These are phyloP conservation scores for Shargacucullia verbasci DNA, from an alignment of 2,888 invertebrate genomes.

Conservation along the genomic window DNA sequence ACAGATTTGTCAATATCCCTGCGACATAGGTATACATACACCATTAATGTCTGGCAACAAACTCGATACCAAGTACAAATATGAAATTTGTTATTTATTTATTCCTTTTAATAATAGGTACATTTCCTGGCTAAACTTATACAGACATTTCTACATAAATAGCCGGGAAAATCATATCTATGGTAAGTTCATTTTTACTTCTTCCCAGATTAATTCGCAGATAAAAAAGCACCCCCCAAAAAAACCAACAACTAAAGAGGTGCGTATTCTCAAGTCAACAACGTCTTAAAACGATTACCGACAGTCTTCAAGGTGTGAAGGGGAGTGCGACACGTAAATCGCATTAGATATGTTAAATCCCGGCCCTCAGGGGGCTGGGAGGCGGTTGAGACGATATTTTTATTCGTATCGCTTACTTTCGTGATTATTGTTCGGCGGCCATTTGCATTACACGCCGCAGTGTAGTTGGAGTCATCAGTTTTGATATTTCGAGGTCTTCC, in stretches of 20 bases:
- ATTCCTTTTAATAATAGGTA: no score
- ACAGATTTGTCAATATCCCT: no score
- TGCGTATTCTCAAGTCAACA: slow-evolving; percentile 73
- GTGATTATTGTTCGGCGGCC: slow-evolving; percentile 85
- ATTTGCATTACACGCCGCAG: slow-evolving; percentile 80
- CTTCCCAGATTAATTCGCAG: slow-evolving; percentile 50
- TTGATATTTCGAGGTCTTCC: slow-evolving; percentile 61
- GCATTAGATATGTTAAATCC: slow-evolving; percentile 88
- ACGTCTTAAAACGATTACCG: slow-evolving; percentile 87
- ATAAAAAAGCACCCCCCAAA: slow-evolving; percentile 57
- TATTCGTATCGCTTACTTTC: slow-evolving; percentile 88
- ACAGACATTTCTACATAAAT: slow-evolving; percentile 1
- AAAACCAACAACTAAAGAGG: slow-evolving; percentile 63
- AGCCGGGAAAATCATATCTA: slow-evolving; percentile 7
- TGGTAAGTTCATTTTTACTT: slow-evolving; percentile 13
- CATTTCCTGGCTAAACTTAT: no score
- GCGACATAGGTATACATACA: no score
- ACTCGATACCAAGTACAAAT: no score
- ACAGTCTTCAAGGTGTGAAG: slow-evolving; percentile 74
- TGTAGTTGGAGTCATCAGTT: slow-evolving; percentile 27
- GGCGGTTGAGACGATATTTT: slow-evolving; percentile 81
- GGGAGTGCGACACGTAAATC: slow-evolving; percentile 85
- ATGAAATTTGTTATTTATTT: no score
- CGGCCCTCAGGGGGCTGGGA: slow-evolving; percentile 71
- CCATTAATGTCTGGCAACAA: no score